Base-by-base conservation (phyloP, 2,113 vertebrate genomes). In the Diglossa brunneiventris region DNA sequence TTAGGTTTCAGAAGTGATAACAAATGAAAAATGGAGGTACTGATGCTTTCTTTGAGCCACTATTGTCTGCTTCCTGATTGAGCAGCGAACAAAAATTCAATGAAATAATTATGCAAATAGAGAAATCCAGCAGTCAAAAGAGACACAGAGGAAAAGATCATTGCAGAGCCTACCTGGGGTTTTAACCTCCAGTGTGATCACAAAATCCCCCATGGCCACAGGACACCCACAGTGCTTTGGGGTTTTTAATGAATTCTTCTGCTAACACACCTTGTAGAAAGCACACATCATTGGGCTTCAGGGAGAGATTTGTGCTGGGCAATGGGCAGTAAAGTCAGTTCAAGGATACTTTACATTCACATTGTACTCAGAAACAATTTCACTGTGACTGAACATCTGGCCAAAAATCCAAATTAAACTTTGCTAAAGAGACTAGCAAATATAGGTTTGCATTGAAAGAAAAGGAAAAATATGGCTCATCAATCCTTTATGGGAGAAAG, bases 171-270 rank as follows among this genome's bases (percentile, higher is more conserved):
- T 15, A 31, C 5, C 23, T 33, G 44, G 23, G 7, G 7, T 75
- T 91, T 11, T 9, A 62, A 26, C 21, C 30, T 76, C 37, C 66
- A 66, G 20, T 1, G 0, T 9, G 16, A 62, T 90, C 46, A 63
- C 50, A 80, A 67, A 88, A 92, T 41, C 30, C 27, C 49, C 47
- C 15, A 7, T 4, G 10, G 22, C 22, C 52, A 76, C 2, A 4
- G 20, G 59, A 63, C 50, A 92, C 23, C 14, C 0, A 0, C 2
- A 2, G 8, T 14, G n/a, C 11, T 11, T 17, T 31, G 35, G 17
- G 28, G 3, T 3, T 69, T 62, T 70, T 37, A 92, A 55, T 15
- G 6, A 58, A 50, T 75, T 52, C 30, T 49, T 83, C 58, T 72
- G 23, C 31, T 84, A 56, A 72, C 0, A 3, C 4, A 47, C 28